Evolutionary conservation across 1,140 invertebrate species (phyloP).

Genomic region (Brachionus asplanchnoidis): DNA sequence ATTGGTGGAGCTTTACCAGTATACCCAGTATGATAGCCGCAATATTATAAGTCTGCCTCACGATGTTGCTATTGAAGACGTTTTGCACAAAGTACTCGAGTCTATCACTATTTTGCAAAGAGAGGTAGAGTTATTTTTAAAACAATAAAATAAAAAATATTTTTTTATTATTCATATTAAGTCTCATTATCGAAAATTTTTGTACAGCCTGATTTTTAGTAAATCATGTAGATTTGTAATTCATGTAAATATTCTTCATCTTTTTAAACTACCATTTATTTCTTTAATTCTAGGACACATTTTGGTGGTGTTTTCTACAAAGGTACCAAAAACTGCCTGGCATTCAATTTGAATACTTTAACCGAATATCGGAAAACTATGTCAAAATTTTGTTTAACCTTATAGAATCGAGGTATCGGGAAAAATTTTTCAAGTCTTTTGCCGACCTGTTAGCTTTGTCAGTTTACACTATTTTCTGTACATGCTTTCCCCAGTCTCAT

Average conservation of each 20-base stretch:
- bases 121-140: background rate
- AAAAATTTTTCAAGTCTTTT: constrained; percentile 21
- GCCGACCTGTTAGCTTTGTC: background rate
- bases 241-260: background rate
- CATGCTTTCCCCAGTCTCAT: constrained; percentile 23
- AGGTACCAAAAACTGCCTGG: background rate
- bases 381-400: background rate
- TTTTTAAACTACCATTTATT: no score
- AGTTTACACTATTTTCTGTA: constrained; percentile 25
- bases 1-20: constrained; percentile 22
- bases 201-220: background rate
- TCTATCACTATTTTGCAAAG: background rate
- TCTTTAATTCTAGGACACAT: background rate
- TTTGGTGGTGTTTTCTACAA: constrained; percentile 32
- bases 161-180: background rate
- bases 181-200: background rate
- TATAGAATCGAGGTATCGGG: background rate
- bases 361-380: constrained; percentile 22
- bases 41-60: background rate
- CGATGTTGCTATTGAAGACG: background rate
- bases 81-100: background rate
- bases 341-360: constrained; percentile 26
- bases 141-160: background rate
- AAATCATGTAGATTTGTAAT: background rate
- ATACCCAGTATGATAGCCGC: background rate